phyloP scores from a whole-genome alignment of 2,888 invertebrate genomes.

The Andrena flavipes region DNA sequence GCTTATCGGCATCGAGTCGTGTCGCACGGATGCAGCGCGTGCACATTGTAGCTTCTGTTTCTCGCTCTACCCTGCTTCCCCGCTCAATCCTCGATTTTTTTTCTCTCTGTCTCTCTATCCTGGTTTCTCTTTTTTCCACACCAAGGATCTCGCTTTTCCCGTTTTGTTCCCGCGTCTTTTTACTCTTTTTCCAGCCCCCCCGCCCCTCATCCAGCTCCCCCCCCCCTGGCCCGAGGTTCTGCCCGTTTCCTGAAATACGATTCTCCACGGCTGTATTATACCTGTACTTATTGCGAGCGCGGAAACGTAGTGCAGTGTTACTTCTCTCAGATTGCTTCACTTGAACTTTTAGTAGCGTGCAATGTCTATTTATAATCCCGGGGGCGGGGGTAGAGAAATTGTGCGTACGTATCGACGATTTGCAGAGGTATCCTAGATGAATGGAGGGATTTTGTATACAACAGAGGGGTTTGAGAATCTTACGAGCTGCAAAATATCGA shows the following conservation, averaged over 20 bases:
- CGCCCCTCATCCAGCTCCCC: too few species aligned
- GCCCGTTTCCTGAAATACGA: slow-evolving; percentile 36
- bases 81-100: not conserved
- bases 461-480: too few species aligned
- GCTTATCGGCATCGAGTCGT: slow-evolving; percentile 37
- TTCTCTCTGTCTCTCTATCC: slow-evolving; percentile 2
- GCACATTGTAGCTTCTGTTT: not conserved
- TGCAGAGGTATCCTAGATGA: too few species aligned
- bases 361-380: slow-evolving; percentile 26
- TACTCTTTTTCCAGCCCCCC: not conserved
- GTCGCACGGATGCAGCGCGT: slow-evolving; percentile 15
- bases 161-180: slow-evolving; percentile 5
- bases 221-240: not conserved
- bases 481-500: too few species aligned
- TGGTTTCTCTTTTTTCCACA: not conserved
- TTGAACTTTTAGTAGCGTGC: not conserved
- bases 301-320: slow-evolving; percentile 14
- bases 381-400: not conserved
- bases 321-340: slow-evolving; percentile 27
- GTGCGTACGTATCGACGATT: too few species aligned
- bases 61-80: not conserved
- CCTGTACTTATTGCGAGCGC: slow-evolving; percentile 39
- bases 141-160: slow-evolving; percentile 1
- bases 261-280: slow-evolving; percentile 19
- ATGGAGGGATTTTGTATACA: too few species aligned